Conservation (phyloP, 2,888 invertebrate species). For the Prosapia bicincta region DNA sequence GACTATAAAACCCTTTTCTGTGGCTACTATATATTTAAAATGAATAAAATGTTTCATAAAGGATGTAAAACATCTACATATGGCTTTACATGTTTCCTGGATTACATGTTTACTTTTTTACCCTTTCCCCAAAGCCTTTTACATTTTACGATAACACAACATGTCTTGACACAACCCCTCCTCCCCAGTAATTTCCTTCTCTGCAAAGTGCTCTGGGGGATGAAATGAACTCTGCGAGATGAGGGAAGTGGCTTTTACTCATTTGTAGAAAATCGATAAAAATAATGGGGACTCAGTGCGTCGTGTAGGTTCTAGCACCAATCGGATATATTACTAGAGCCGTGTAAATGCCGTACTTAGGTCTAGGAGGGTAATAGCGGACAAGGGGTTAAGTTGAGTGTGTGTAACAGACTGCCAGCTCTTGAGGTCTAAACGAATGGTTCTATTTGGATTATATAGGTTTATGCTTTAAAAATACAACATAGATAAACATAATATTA, state of each 20-base stretch:
- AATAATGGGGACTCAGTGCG: background rate
- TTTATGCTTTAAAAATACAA: too few species aligned
- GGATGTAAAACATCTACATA: background rate
- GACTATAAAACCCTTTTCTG: too few species aligned
- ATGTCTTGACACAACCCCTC: background rate
- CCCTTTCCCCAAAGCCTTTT: background rate
- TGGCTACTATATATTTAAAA: too few species aligned
- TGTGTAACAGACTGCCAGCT: too few species aligned
- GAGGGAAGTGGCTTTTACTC: background rate
- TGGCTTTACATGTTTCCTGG: background rate
- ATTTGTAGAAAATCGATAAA: background rate
- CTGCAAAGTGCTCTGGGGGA: background rate
- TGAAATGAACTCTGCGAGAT: background rate
- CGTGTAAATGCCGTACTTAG: too few species aligned
- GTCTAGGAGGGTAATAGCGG: too few species aligned
- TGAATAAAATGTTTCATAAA: background rate
- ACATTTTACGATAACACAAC: background rate
- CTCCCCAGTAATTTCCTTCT: background rate
- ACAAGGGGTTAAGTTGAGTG: too few species aligned
- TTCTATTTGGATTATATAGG: too few species aligned
- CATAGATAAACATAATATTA: too few species aligned
- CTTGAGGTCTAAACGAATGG: too few species aligned
- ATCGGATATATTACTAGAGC: too few species aligned
- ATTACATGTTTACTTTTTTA: background rate
- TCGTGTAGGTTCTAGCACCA: too few species aligned